Evolutionary conservation across 2,888 invertebrate genomes (phyloP).

Genomic region (Allolobophora icterica): DNA sequence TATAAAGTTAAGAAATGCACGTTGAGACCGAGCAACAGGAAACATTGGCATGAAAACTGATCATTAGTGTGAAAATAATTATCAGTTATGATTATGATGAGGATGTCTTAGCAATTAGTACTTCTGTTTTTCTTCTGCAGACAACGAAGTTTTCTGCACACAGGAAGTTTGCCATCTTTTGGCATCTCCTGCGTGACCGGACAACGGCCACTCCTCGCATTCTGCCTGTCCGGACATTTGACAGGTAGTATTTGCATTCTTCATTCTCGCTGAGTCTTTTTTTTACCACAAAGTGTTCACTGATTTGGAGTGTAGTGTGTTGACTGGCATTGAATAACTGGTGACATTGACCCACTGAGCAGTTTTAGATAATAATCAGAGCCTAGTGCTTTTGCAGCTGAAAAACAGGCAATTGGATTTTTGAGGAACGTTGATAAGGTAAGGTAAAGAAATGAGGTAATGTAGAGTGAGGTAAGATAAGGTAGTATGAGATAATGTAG

Average conservation of each 20-base stretch:
- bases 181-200: conserved; percentile 80
- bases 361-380: too few relatives aligned
- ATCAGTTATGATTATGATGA: not conserved
- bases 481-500: too few relatives aligned
- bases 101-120: not conserved
- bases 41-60: not conserved
- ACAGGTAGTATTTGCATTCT: conserved; percentile 67
- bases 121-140: conserved; percentile 23
- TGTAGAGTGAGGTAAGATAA: too few relatives aligned
- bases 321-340: not conserved
- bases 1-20: too few relatives aligned
- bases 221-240: conserved; percentile 69
- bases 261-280: too few relatives aligned
- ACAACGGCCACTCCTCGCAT: conserved; percentile 59
- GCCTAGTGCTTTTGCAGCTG: not conserved
- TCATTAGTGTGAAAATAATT: not conserved
- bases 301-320: too few relatives aligned
- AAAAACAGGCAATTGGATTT: too few relatives aligned
- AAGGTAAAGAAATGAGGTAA: too few relatives aligned
- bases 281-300: too few relatives aligned
- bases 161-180: conserved; percentile 74
- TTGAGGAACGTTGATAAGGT: too few relatives aligned
- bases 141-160: conserved; percentile 65
- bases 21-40: too few relatives aligned
- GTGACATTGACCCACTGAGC: too few relatives aligned